Evolutionary conservation across 2,888 invertebrate genomes (phyloP).

Genomic region (Ormyrus nitidulus): DNA sequence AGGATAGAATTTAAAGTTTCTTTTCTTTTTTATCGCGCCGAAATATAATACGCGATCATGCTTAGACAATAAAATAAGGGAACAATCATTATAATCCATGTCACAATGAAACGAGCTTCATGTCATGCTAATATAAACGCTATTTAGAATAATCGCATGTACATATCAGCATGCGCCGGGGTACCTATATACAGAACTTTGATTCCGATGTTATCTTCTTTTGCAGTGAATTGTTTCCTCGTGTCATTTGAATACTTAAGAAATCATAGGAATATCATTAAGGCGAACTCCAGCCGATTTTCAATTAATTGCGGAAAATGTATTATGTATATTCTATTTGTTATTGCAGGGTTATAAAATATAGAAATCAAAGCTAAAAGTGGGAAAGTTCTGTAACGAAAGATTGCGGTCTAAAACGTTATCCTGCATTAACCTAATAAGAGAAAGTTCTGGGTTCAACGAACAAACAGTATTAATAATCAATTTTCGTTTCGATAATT

Average conservation of each 20-base stretch:
- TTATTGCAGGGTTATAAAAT: neutral
- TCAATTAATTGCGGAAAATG: no score
- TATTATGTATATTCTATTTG: no score
- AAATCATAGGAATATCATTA: slow-evolving; percentile 7
- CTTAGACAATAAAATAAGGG: neutral
- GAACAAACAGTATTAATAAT: no score
- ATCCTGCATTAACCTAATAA: no score
- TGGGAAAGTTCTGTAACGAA: neutral
- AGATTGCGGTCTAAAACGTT: neutral
- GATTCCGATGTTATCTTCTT: neutral
- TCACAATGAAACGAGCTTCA: slow-evolving; percentile 17
- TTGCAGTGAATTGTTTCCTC: slow-evolving; percentile 15
- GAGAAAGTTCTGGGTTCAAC: no score
- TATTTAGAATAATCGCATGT: neutral
- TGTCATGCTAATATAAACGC: slow-evolving; percentile 7
- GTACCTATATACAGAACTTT: neutral
- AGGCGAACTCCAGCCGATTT: neutral
- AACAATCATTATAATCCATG: slow-evolving; percentile 11
- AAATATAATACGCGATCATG: neutral
- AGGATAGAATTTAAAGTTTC: no score
- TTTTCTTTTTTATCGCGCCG: no score
- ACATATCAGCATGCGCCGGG: neutral
- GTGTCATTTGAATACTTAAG: slow-evolving; percentile 23
- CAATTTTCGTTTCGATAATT: no score
- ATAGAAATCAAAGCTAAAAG: no score